phyloP scores from a whole-genome alignment of 2,113 vertebrate species.

The Argyrosomus japonicus region DNA sequence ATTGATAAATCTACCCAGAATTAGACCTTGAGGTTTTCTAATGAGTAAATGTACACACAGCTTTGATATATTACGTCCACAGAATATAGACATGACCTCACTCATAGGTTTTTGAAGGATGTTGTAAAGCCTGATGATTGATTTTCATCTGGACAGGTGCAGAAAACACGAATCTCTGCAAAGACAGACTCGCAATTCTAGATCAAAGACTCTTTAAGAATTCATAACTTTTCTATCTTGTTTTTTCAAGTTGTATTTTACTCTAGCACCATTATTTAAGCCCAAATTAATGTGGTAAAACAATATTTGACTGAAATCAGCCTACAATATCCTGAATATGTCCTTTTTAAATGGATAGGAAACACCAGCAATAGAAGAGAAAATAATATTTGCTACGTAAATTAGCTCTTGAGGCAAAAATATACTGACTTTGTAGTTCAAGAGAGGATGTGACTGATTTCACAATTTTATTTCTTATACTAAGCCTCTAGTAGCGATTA shows the following conservation, averaged over 20 bases:
- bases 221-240: neutral
- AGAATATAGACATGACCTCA: neutral
- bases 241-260: no score
- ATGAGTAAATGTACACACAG: neutral
- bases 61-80: neutral
- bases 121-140: neutral
- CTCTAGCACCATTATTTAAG: neutral
- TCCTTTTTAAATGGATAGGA: neutral
- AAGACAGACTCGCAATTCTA: neutral
- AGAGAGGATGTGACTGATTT: neutral
- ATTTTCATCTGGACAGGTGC: neutral
- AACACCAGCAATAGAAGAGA: neutral
- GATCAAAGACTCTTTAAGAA: neutral
- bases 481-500: neutral
- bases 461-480: neutral
- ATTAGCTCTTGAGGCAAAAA: neutral
- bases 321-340: neutral
- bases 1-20: neutral
- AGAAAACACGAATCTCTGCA: neutral
- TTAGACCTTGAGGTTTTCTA: neutral
- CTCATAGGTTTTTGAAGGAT: neutral
- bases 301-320: neutral
- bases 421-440: neutral
- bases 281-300: neutral
- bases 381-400: neutral